A percentile compares a stretch with the other conserved stretches of the same genome.
phyloP scores from a whole-genome alignment of 2,888 invertebrate species.

The Phortica magna region DNA sequence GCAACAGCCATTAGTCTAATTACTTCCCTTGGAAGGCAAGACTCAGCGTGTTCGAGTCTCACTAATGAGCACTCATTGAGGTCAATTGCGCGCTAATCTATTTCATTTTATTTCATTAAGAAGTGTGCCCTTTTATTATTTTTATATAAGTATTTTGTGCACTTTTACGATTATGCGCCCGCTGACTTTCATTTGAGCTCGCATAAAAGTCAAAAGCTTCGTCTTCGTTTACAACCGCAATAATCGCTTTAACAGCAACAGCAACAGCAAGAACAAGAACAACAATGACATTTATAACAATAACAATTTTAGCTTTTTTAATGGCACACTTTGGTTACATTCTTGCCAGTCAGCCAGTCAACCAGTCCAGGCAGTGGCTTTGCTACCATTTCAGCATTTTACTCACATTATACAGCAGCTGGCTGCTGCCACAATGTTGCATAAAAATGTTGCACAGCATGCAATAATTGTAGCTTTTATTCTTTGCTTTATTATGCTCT shows the following conservation, averaged over 20 bases:
- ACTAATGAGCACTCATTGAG: slow-evolving; percentile 26
- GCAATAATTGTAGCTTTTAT: slow-evolving; percentile 26
- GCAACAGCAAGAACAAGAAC: slow-evolving; percentile 17
- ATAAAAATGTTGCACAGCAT: slow-evolving; percentile 18
- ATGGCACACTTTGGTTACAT: slow-evolving; percentile 34
- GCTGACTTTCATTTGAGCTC: slow-evolving; percentile 1
- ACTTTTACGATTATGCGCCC: not conserved
- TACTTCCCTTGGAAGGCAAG: slow-evolving; percentile 11
- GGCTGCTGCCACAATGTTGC: slow-evolving; percentile 17
- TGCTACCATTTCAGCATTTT: not conserved
- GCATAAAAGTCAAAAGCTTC: slow-evolving; percentile 13
- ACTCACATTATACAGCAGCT: not conserved
- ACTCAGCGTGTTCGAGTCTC: not conserved
- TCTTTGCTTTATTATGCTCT: slow-evolving; percentile 26
- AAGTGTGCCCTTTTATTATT: not conserved
- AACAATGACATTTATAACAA: not conserved
- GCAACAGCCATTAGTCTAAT: slow-evolving; percentile 23
- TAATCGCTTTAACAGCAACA: not conserved
- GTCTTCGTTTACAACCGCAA: slow-evolving; percentile 15
- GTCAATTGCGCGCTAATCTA: slow-evolving; percentile 31
- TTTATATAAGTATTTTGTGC: slow-evolving; percentile 1
- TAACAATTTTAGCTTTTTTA: slow-evolving; percentile 26
- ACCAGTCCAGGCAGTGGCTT: not conserved
- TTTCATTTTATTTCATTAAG: slow-evolving; percentile 12
- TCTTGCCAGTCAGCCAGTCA: slow-evolving; percentile 5